Base-by-base conservation (phyloP, 2,113 vertebrate genomes). In the Pygoscelis antarcticus region DNA sequence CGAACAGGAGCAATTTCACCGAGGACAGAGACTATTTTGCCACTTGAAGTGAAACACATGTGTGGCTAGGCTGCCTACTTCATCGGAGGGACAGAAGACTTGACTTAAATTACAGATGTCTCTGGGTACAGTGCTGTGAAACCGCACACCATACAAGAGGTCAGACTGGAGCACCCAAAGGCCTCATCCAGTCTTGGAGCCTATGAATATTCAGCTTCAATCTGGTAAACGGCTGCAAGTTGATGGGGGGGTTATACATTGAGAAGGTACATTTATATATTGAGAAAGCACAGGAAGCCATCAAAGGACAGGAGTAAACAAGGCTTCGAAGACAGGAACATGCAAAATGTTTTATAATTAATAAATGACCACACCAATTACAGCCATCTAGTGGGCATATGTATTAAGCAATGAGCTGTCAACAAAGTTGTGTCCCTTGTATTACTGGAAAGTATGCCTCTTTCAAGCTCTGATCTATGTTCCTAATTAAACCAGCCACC, bases 351-450 rank as follows among this genome's bases (percentile, higher is more conserved):
- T 72, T 87, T 49, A 20, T 44, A 95, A 89, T 68, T 72, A 91
- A 87, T 47, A 93, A 97, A 88, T 85, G 70, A 47, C 89, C 87
- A 70, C 62, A 62, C 89, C 62, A 95, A 80, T 97, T 96, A 87
- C 87, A 96, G 95, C 96, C 96, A 96, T 83, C 97, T 96, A 96
- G 93, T 96, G 91, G 95, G 71, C 89, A 72, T 29, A 89, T 18
- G 18, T 69, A 69, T 71, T 85, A 92, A 89, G 54, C 54, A 83
- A 66, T 78, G 46, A 77, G 55, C 51, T 60, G 75, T 54, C 83
- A 95, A 52, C 44, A 54, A 71, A 76, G 61, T n/a, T 34, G 11
- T 66, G 65, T 69, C 23, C 62, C 49, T 49, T 38, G 22, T 49
- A 44, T 65, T 92, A 38, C 7, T 58, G 34, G 25, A 79, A 89